Evolutionary conservation across 2,113 vertebrate species (phyloP), one percentile per base, ranked within the genome.

Genomic region (Nycticebus coucang): DNA sequence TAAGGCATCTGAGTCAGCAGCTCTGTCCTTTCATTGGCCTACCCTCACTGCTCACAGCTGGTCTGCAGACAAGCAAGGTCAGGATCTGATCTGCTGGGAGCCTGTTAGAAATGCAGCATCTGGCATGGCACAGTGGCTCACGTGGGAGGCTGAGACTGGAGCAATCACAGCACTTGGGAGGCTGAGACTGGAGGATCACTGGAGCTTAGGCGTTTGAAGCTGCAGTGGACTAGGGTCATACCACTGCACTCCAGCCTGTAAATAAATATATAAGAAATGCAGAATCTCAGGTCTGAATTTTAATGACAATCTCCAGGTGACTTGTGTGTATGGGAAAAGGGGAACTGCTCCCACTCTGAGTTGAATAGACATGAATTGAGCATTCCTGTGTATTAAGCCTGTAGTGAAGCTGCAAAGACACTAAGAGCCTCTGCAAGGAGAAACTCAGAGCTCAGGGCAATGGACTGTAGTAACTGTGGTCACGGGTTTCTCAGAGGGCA

Each of bases 61-160:
- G 26, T 7, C 17, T 0, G 0, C 22, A 30, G 37, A 21, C 28
- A 50, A 15, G 14, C 37, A 37, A 2, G 18, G 1, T 57, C 12
- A 18, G 17, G 9, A 5, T 17, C 1, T 18, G 50, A 41, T 41
- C 41, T 41, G 41, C 1, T 26, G 50, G 22, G 60, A 37, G 3
- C 7, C 50, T 9, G 4, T 24, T 24, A 60, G 82, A 59, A 53
- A 7, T 55, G 24, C 50, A 79, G 75, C 90, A 2, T 37, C 28
- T 18, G 62, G 62, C 11, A 24, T 4, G 62, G 62, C 26, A 4
- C 28, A 26, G 62, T 64, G 62, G 62, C 10, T 12, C 62, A 28
- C 11, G 4, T 4, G 60, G 24, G 10, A 64, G 60, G 60, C 60
- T 0, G 26, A 64, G 10, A 28, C 26, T 4, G 24, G 26, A 64